Evolutionary conservation across 2,113 vertebrate genomes (phyloP).

Genomic region (Caloenas nicobarica): DNA sequence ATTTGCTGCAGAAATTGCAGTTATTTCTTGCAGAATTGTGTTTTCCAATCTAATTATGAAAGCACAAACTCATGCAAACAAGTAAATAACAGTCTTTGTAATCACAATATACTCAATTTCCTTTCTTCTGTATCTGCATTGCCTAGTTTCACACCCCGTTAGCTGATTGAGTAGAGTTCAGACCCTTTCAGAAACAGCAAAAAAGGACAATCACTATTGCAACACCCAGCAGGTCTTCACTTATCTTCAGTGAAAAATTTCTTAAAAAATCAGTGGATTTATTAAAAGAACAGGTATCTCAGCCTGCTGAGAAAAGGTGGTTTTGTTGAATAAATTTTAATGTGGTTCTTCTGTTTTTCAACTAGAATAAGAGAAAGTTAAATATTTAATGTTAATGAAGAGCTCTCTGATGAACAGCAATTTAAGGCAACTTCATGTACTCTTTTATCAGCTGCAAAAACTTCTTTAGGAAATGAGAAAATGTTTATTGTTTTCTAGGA

Average conservation of each 20-base stretch:
- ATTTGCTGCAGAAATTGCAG: not conserved
- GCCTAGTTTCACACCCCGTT: not conserved
- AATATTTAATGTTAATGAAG: not conserved
- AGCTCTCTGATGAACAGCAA: not conserved
- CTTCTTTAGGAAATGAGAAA: not conserved
- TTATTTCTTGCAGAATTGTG: not conserved
- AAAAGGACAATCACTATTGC: not conserved
- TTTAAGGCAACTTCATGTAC: not conserved
- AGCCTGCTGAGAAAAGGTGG: not conserved
- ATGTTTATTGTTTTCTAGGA: not conserved
- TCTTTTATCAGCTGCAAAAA: not conserved
- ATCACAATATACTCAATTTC: not conserved
- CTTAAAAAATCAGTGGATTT: slow-evolving; percentile 15
- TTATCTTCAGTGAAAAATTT: not conserved
- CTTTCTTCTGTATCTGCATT: not conserved
- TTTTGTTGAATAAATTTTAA: not conserved
- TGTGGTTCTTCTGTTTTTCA: not conserved
- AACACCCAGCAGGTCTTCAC: slow-evolving; percentile 4
- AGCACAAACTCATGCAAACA: not conserved
- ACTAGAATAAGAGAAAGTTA: not conserved
- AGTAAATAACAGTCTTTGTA: not conserved
- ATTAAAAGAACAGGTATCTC: not conserved
- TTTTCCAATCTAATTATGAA: not conserved
- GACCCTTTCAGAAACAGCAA: not conserved
- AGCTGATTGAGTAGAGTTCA: not conserved